Percentiles rank a stretch among this genome's conserved stretches.
Conservation (phyloP, 2,797 vertebrate genomes). For the Cossypha heuglini region DNA sequence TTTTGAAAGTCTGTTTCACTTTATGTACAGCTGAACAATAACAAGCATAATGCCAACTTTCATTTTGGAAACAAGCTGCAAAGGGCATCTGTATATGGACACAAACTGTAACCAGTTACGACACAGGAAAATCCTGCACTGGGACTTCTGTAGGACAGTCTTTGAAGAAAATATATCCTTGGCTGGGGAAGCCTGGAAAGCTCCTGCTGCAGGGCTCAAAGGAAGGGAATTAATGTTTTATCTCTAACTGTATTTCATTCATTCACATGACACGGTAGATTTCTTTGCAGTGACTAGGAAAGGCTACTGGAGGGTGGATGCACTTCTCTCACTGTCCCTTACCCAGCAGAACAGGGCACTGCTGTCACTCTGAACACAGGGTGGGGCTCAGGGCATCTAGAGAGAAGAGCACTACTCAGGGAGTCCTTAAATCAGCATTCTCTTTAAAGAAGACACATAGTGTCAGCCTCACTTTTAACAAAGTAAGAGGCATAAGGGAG, state of each 20-base stretch:
- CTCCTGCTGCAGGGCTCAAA: not conserved
- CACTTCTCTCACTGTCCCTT: accelerated
- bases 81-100: not conserved
- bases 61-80: constrained; percentile 15
- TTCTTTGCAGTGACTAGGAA: not conserved
- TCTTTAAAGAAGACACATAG: not conserved
- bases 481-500: not conserved
- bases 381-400: not conserved
- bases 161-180: not conserved
- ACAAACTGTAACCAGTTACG: not conserved
- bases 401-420: not conserved
- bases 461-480: not conserved
- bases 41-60: constrained; percentile 16
- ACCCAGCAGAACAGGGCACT: not conserved
- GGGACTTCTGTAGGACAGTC: not conserved
- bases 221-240: not conserved
- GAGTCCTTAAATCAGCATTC: not conserved
- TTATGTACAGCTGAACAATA: constrained; percentile 32
- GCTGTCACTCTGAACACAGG: not conserved
- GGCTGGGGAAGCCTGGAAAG: not conserved
- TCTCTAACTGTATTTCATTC: not conserved
- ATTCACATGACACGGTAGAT: not conserved
- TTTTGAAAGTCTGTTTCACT: constrained; percentile 42
- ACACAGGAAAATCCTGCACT: not conserved
- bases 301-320: not conserved